Conservation (phyloP, 2,797 vertebrate genomes). For the Scolopax rusticola region DNA sequence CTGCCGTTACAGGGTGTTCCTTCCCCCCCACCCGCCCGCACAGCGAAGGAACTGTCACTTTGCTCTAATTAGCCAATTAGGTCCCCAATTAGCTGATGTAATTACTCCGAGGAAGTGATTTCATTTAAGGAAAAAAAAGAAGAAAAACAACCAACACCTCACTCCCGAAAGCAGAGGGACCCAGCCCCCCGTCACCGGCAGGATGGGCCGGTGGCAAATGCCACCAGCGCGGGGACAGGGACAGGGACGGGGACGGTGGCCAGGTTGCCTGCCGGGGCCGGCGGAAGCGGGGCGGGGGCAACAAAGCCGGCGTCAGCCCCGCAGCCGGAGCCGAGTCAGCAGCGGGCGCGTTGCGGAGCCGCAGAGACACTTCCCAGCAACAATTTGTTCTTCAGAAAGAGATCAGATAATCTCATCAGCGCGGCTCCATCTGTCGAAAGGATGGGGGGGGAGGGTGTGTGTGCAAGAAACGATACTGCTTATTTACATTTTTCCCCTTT, state of each 20-base stretch:
- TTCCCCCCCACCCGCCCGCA: not conserved
- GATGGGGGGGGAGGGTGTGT: not conserved
- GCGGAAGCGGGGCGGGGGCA: not conserved
- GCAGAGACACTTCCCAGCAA: not conserved
- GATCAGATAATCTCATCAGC: not conserved
- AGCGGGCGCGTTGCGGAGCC: not conserved
- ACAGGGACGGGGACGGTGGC: not conserved
- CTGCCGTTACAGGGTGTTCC: not conserved
- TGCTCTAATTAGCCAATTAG: conserved; percentile 23
- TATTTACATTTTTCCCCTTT: conserved; percentile 20
- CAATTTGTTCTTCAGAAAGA: conserved; percentile 16
- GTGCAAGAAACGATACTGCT: not conserved
- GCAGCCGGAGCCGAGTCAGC: not conserved
- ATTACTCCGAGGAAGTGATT: conserved; percentile 1
- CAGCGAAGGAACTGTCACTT: not conserved
- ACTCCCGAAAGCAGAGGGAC: not conserved
- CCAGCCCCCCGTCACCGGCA: not conserved
- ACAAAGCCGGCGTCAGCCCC: not conserved
- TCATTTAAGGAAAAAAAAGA: not conserved
- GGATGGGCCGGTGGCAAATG: not conserved
- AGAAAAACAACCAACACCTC: not conserved
- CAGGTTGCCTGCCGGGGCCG: not conserved
- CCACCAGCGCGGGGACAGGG: fast-evolving
- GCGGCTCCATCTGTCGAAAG: not conserved
- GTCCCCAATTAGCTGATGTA: conserved; percentile 18